Evolutionary conservation across 1,140 invertebrate genomes (phyloP).

Genomic region (Listronotus oregonensis): DNA sequence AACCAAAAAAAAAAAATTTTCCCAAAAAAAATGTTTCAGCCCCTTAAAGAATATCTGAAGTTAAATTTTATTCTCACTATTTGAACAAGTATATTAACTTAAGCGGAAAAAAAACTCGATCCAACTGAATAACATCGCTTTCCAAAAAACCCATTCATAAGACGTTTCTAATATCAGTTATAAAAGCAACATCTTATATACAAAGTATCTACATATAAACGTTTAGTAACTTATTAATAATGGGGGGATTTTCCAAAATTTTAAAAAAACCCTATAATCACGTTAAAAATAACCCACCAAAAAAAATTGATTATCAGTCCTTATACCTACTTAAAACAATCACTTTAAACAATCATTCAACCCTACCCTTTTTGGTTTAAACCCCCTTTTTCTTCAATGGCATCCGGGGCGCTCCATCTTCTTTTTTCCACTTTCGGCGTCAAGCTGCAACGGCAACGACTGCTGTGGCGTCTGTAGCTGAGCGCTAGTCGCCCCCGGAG

Average conservation of each 20-base stretch:
- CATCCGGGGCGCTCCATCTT: constrained; percentile 69
- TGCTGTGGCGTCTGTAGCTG: constrained; percentile 37
- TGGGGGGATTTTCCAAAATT: too few species aligned
- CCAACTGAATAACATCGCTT: too few species aligned
- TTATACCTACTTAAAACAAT: constrained; percentile 21
- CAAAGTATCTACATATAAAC: constrained; percentile 13
- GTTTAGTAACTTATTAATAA: too few species aligned
- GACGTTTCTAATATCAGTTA: constrained; percentile 16
- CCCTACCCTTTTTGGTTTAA: constrained; percentile 31
- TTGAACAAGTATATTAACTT: too few species aligned
- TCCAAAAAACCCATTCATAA: background rate
- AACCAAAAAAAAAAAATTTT: too few species aligned
- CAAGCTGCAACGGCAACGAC: constrained; percentile 53
- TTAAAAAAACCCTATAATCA: too few species aligned
- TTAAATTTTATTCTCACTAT: too few species aligned
- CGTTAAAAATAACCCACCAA: background rate
- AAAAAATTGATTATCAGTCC: constrained; percentile 14
- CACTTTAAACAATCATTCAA: constrained; percentile 38
- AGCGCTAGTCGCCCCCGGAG: background rate
- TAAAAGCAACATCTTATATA: constrained; percentile 25
- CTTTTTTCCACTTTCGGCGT: constrained; percentile 61
- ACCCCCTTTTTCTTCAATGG: constrained; percentile 61
- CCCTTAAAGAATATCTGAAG: too few species aligned
- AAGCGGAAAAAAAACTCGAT: too few species aligned
- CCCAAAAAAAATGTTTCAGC: too few species aligned